These are phyloP conservation scores for Anableps anableps DNA, from an alignment of 2,797 vertebrate species.

Conservation along the genomic window DNA sequence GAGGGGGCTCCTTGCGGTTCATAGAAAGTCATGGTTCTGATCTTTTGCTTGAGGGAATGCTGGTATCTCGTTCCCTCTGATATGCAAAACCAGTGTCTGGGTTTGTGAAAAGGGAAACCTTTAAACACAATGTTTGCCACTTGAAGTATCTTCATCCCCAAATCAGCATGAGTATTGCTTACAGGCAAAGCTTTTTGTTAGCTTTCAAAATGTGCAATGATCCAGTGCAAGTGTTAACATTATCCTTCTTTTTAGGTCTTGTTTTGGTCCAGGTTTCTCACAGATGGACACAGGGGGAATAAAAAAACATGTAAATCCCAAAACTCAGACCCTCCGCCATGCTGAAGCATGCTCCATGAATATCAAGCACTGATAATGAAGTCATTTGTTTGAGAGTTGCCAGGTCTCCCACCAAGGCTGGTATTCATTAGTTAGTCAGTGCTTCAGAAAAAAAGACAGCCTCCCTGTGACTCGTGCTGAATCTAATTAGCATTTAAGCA, in stretches of 20 bases:
- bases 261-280: conserved; percentile 44
- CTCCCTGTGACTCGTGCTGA: conserved; percentile 67
- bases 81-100: conserved; percentile 69
- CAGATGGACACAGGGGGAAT: conserved; percentile 61
- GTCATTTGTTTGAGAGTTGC: conserved; percentile 83
- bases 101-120: conserved; percentile 62
- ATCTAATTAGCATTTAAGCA: conserved; percentile 78
- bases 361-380: conserved; percentile 83
- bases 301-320: conserved; percentile 71
- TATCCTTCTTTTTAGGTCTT: conserved; percentile 12
- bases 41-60: conserved; percentile 69
- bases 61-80: conserved; percentile 69
- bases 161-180: conserved; percentile 69
- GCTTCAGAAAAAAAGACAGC: conserved; percentile 66
- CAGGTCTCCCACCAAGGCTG: conserved; percentile 78
- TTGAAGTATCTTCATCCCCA: conserved; percentile 68
- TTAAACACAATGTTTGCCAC: conserved; percentile 61
- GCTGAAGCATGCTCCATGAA: conserved; percentile 73
- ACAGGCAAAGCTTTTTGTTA: conserved; percentile 70
- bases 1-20: conserved; percentile 53
- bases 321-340: conserved; percentile 66
- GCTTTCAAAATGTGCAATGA: conserved; percentile 59
- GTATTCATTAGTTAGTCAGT: conserved; percentile 83
- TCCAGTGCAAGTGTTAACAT: conserved; percentile 45
- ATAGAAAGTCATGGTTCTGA: conserved; percentile 66